Conservation (phyloP, 2,113 vertebrate species). For the Sigmodon hispidus region DNA sequence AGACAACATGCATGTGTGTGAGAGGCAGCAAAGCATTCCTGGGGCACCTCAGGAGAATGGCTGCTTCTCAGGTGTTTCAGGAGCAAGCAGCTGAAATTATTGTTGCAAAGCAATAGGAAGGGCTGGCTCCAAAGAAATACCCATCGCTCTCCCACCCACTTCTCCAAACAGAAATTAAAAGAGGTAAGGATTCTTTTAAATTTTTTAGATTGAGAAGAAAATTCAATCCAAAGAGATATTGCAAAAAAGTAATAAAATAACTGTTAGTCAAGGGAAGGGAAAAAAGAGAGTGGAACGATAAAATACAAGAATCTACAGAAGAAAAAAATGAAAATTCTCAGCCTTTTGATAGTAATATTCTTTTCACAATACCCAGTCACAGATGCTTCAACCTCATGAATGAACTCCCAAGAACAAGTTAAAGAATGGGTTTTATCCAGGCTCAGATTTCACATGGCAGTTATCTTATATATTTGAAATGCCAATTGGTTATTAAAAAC, state of each 20-base stretch:
- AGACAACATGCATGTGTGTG: background rate
- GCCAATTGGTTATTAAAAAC: conserved; percentile 87
- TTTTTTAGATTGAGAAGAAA: background rate
- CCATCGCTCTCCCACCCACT: background rate
- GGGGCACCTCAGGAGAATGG: fast-evolving
- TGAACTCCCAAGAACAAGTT: conserved; percentile 15
- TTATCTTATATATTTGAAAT: conserved; percentile 85
- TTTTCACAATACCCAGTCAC: background rate
- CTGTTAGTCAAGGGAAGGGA: background rate
- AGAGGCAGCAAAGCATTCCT: background rate
- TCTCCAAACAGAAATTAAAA: background rate
- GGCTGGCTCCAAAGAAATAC: background rate
- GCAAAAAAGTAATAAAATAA: background rate
- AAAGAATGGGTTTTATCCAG: conserved; percentile 63
- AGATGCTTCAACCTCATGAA: conserved; percentile 39
- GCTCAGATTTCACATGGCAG: conserved; percentile 81
- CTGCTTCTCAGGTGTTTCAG: background rate
- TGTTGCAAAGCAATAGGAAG: background rate
- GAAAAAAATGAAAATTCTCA: background rate
- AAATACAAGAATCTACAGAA: background rate
- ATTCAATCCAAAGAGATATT: background rate
- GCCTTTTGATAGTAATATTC: background rate
- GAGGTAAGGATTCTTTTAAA: background rate
- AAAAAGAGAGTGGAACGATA: background rate
- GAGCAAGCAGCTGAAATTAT: background rate